These are phyloP conservation scores for Anastatus disparis DNA, from an alignment of 1,140 invertebrate species.

Conservation along the genomic window DNA sequence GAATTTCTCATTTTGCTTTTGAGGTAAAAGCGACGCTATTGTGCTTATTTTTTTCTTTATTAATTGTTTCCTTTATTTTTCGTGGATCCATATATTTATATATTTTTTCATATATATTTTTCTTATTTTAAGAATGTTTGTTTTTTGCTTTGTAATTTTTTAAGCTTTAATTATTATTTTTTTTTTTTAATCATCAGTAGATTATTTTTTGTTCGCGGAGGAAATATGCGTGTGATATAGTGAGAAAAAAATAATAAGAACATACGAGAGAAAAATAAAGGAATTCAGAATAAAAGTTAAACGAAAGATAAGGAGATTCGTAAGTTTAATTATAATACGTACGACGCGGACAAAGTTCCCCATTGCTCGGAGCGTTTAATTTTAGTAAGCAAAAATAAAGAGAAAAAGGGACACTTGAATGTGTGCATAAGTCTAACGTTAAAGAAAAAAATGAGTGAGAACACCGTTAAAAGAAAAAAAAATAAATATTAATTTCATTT, in stretches of 20 bases:
- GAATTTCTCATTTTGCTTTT: background rate
- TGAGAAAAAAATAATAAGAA: background rate
- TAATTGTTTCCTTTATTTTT: conserved; percentile 7
- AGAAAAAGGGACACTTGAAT: background rate
- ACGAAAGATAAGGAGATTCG: too few species aligned
- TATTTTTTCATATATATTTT: too few species aligned
- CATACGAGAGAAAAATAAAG: background rate
- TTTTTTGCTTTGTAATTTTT: conserved; percentile 9
- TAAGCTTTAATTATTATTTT: background rate
- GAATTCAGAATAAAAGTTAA: background rate
- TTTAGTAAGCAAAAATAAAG: too few species aligned
- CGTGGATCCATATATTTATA: background rate
- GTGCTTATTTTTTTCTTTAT: background rate
- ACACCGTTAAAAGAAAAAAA: background rate
- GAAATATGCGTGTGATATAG: conserved; percentile 12
- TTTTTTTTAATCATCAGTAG: background rate
- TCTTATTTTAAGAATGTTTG: conserved; percentile 12
- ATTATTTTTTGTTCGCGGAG: background rate
- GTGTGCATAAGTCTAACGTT: background rate
- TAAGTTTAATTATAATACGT: too few species aligned
- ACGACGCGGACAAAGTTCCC: too few species aligned
- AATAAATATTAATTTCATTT: conserved; percentile 1
- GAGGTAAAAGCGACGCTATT: conserved; percentile 21
- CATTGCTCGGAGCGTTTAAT: too few species aligned
- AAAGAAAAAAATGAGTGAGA: background rate